These are phyloP conservation scores for Nephila pilipes DNA, from an alignment of 1,140 invertebrate species.

Conservation along the genomic window DNA sequence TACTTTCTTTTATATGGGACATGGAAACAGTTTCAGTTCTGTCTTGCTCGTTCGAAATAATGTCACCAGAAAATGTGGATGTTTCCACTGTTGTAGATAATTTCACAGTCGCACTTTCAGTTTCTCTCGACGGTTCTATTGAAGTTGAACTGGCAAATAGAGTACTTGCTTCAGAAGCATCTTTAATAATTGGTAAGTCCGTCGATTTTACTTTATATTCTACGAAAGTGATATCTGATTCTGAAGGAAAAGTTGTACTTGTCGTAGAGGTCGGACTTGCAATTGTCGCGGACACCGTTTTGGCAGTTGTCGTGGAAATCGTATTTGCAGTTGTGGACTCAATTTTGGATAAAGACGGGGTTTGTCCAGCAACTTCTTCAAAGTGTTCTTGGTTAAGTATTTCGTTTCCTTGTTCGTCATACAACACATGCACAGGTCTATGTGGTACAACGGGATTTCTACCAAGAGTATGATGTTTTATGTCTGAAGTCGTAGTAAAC, in stretches of 20 bases:
- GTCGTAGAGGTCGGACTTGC: neutral
- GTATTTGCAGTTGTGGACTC: too few relatives aligned
- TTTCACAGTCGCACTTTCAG: neutral
- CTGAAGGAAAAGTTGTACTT: neutral
- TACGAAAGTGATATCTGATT: neutral
- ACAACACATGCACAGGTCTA: slow-evolving; percentile 51
- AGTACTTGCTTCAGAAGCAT: neutral
- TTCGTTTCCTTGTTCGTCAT: slow-evolving; percentile 69
- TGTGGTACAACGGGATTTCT: slow-evolving; percentile 17
- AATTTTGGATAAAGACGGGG: too few relatives aligned
- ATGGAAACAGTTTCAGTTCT: neutral
- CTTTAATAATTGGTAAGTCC: neutral
- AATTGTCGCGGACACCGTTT: neutral
- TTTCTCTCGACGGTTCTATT: neutral
- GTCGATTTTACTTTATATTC: neutral
- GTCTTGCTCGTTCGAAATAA: neutral
- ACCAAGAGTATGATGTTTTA: neutral
- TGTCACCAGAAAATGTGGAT: neutral
- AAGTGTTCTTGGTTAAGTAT: slow-evolving; percentile 54
- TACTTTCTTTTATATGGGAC: neutral
- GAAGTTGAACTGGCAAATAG: neutral
- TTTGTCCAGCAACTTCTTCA: neutral
- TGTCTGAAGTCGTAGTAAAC: slow-evolving; percentile 70
- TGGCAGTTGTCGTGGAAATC: neutral
- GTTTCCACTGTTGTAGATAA: neutral